Evolutionary conservation across 2,113 vertebrate genomes (phyloP).

Genomic region (Dromiciops gliroides): DNA sequence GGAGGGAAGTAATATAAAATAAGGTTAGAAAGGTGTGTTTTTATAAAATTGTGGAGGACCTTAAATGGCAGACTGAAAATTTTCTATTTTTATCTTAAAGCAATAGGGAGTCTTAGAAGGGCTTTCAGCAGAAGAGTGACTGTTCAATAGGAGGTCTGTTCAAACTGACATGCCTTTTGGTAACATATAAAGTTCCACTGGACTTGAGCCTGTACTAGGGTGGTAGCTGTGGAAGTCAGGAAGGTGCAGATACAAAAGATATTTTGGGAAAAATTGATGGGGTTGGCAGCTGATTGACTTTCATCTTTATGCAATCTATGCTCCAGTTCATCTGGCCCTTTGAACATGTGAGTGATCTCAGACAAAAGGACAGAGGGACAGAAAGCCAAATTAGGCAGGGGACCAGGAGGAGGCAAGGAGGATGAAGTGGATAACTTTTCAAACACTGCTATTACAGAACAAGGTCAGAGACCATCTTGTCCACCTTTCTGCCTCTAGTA

Average conservation of each 20-base stretch:
- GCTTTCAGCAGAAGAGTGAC: not conserved
- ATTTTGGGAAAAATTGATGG: not conserved
- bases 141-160: not conserved
- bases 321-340: not conserved
- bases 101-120: not conserved
- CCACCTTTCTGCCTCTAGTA: not conserved
- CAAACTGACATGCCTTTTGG: not conserved
- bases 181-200: slow-evolving; percentile 12
- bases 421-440: not conserved
- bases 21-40: not conserved
- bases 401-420: not conserved
- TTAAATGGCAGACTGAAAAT: not conserved
- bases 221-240: not conserved
- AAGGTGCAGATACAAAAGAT: not conserved
- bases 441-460: not conserved
- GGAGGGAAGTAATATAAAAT: not conserved
- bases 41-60: not conserved
- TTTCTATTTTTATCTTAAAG: not conserved
- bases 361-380: not conserved
- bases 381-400: slow-evolving; percentile 13
- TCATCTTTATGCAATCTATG: not conserved
- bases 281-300: not conserved
- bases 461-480: not conserved
- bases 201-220: not conserved
- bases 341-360: not conserved